A percentile compares a stretch with the other conserved stretches of the same genome.
phyloP scores from a whole-genome alignment of 2,113 vertebrate genomes.

The Pseudopipra pipra region DNA sequence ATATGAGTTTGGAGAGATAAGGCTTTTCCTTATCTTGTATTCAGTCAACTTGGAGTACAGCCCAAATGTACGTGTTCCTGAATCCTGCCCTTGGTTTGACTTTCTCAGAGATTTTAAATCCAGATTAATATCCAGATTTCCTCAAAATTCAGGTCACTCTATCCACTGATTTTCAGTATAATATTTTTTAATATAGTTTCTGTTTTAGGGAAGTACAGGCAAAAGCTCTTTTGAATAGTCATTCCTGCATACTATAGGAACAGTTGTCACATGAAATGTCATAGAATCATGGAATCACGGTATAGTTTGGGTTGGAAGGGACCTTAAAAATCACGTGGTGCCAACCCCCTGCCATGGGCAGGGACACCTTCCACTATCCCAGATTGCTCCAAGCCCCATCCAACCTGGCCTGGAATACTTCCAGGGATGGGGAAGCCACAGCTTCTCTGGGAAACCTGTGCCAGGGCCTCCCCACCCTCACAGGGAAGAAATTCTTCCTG shows the following conservation, averaged over 20 bases:
- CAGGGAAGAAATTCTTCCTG: not conserved
- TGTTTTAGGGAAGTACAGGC: not conserved
- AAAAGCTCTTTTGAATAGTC: not conserved
- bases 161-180: not conserved
- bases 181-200: not conserved
- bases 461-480: not conserved
- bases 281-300: not conserved
- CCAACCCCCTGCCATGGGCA: not conserved
- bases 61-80: rapidly evolving
- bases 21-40: not conserved
- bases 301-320: not conserved
- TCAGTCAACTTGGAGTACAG: not conserved
- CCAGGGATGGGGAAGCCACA: not conserved
- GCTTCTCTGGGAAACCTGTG: not conserved
- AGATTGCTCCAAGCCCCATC: not conserved
- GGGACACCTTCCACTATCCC: not conserved
- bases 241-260: not conserved
- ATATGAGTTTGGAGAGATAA: not conserved
- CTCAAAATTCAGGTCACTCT: not conserved
- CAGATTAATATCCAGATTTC: not conserved
- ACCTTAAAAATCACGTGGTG: rapidly evolving
- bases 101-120: not conserved
- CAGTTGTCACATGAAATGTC: not conserved
- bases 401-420: not conserved
- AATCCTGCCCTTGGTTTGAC: not conserved